phyloP scores from a whole-genome alignment of 2,888 invertebrate genomes.

The Seira musarum region DNA sequence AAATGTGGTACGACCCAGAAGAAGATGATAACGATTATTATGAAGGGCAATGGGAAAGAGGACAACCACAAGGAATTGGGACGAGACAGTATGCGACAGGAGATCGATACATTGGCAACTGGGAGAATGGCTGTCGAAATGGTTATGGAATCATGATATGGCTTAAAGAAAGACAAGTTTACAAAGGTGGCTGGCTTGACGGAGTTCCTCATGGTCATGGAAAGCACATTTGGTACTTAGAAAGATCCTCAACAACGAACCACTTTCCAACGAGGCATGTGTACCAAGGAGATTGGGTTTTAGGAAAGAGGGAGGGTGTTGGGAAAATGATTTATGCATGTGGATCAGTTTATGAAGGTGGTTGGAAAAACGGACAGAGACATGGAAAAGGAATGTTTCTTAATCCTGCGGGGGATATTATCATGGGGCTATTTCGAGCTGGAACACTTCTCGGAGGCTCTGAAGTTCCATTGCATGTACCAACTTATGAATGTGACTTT shows the following conservation, averaged over 20 bases:
- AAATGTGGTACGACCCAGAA: slow-evolving; percentile 66
- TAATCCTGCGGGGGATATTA: slow-evolving; percentile 63
- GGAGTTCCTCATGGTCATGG: slow-evolving; percentile 62
- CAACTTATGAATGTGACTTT: slow-evolving; percentile 64
- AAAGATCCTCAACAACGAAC: slow-evolving; percentile 41
- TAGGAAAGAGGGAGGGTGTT: slow-evolving; percentile 65
- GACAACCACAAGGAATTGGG: slow-evolving; percentile 61
- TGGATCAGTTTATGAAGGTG: slow-evolving; percentile 65
- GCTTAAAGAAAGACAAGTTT: slow-evolving; percentile 65
- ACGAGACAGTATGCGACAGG: slow-evolving; percentile 57
- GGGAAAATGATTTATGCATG: slow-evolving; percentile 67
- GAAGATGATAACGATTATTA: slow-evolving; percentile 65
- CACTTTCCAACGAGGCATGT: slow-evolving; percentile 57
- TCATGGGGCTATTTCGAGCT: slow-evolving; percentile 57
- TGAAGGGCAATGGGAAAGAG: slow-evolving; percentile 64
- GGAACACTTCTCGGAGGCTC: slow-evolving; percentile 56
- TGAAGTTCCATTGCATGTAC: slow-evolving; percentile 62
- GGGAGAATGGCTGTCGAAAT: slow-evolving; percentile 55
- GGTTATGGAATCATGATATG: slow-evolving; percentile 68
- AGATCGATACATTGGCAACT: slow-evolving; percentile 64
- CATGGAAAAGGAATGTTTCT: slow-evolving; percentile 64
- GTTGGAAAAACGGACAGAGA: slow-evolving; percentile 65
- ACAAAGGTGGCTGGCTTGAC: slow-evolving; percentile 64
- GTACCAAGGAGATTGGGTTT: slow-evolving; percentile 53
- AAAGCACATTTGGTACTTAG: slow-evolving; percentile 66